Evolutionary conservation across 1,140 invertebrate genomes (phyloP), one percentile per base, ranked within the genome.

Genomic region (Leptopilina clavipes): DNA sequence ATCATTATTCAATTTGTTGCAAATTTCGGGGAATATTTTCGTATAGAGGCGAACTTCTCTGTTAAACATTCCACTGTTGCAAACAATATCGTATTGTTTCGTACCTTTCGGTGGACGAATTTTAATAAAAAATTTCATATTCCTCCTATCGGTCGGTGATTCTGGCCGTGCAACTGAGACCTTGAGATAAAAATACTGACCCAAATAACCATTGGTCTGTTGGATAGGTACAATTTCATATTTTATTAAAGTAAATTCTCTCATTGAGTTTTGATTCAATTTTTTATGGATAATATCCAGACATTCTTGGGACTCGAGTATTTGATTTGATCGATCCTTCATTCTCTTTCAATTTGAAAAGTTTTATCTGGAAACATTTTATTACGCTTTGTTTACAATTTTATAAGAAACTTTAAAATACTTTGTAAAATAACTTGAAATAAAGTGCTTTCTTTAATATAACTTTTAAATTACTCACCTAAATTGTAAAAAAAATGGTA

Each of bases 41-140:
- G 85, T 83, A 65, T 92, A 93, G 2, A 92, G 83, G 0, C 81
- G 79, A 0, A 91, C 87, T 83, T 93, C 92, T 59, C 92, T 92
- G 59, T 89, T 87, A 76, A 92, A 93, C 0, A 86, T 87, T 0
- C 91, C 90, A 48, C 91, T 89, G 14, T 89, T 81, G 52, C 88
- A 82, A 0, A 90, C 70, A 71, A 90, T 92, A 1, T 91, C 81
- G 77, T 89, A 88, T 52, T 86, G 81, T 0, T 85, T 86, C 1
- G 81, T 89, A 73, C 84, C 83, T 5, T 77, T 83, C 5, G 79
- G 77, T 0, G 92, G 92, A 0, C 89, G 88, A 0, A 88, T 76
- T 77, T 93, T 93, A 9, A 89, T 83, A 72, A 93, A 93, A 78
- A 92, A 92, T 10, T 86, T 82, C 8, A 91, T 80, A 7, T 80